A percentile compares a stretch with the other conserved stretches of the same genome.
These are phyloP conservation scores for Eupelmus urozonus DNA, from an alignment of 2,888 invertebrate species.

Conservation along the genomic window DNA sequence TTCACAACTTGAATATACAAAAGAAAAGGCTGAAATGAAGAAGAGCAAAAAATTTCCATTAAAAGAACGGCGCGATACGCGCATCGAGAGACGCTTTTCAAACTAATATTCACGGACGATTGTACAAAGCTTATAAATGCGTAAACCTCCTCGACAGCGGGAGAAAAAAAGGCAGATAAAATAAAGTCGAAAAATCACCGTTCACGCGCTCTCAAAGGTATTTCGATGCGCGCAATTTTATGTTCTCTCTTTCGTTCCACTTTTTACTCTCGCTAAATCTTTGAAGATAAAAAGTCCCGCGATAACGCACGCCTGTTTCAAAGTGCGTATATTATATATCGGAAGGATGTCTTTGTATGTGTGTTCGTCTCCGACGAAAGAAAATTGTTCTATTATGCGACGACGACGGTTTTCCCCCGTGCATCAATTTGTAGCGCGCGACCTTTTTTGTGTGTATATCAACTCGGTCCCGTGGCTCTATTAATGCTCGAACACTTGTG, in stretches of 20 bases:
- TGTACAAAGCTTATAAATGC: not conserved
- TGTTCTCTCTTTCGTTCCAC: not conserved
- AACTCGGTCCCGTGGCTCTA: no score
- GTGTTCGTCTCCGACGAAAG: no score
- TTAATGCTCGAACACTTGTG: no score
- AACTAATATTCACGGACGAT: not conserved
- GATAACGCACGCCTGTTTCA: slow-evolving; percentile 11
- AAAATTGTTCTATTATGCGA: slow-evolving; percentile 53
- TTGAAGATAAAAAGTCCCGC: slow-evolving; percentile 35
- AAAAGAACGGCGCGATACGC: no score
- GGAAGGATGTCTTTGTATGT: no score
- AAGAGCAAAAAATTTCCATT: no score
- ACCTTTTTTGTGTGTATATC: no score
- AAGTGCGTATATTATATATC: slow-evolving; percentile 11
- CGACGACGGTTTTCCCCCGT: not conserved
- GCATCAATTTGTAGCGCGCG: no score
- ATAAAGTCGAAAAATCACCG: slow-evolving; percentile 9
- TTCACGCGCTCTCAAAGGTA: not conserved
- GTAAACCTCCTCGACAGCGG: no score
- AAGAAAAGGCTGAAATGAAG: no score
- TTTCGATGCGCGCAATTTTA: slow-evolving; percentile 2
- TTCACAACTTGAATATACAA: no score
- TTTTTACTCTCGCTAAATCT: not conserved
- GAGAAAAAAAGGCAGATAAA: not conserved
- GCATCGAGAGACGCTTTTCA: no score